Conservation (phyloP, 2,888 invertebrate species). For the Stratiomys singularior region DNA sequence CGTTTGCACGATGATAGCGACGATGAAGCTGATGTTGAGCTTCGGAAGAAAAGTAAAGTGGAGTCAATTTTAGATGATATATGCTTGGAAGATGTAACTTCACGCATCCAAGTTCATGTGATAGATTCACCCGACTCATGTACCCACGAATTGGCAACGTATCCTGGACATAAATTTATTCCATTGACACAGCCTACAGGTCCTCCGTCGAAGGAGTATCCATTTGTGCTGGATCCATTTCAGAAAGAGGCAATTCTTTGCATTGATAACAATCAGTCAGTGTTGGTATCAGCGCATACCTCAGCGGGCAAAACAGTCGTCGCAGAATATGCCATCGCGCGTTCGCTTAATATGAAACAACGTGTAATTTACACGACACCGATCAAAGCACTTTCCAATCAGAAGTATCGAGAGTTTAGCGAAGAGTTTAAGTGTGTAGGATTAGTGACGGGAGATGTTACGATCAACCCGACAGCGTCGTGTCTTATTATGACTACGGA, state of each 20-base stretch:
- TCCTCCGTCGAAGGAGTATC: slow-evolving; percentile 90
- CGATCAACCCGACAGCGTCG: slow-evolving; percentile 97
- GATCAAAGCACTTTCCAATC: slow-evolving; percentile 98
- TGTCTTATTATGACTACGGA: slow-evolving; percentile 99
- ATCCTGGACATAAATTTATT: slow-evolving; percentile 84
- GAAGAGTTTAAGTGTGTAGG: slow-evolving; percentile 99
- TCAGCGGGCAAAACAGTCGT: slow-evolving; percentile 99
- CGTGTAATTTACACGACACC: slow-evolving; percentile 99
- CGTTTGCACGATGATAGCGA: slow-evolving; percentile 51
- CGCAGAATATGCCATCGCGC: slow-evolving; percentile 96
- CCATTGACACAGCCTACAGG: slow-evolving; percentile 69
- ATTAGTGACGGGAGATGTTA: slow-evolving; percentile 98
- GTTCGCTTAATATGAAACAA: slow-evolving; percentile 92
- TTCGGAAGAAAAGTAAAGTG: slow-evolving; percentile 55
- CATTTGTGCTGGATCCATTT: slow-evolving; percentile 96
- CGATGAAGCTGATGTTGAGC: slow-evolving; percentile 50
- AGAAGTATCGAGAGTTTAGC: slow-evolving; percentile 97
- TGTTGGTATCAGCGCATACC: slow-evolving; percentile 98
- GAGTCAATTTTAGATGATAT: slow-evolving; percentile 62
- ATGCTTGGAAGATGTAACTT: slow-evolving; percentile 79
- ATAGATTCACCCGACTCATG: slow-evolving; percentile 93
- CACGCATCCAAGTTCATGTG: slow-evolving; percentile 87
- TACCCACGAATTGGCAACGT: slow-evolving; percentile 95
- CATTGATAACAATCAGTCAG: slow-evolving; percentile 97
- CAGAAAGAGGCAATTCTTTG: slow-evolving; percentile 97